Conservation (phyloP, 1,140 invertebrate genomes). For the Micrasema longulum region DNA sequence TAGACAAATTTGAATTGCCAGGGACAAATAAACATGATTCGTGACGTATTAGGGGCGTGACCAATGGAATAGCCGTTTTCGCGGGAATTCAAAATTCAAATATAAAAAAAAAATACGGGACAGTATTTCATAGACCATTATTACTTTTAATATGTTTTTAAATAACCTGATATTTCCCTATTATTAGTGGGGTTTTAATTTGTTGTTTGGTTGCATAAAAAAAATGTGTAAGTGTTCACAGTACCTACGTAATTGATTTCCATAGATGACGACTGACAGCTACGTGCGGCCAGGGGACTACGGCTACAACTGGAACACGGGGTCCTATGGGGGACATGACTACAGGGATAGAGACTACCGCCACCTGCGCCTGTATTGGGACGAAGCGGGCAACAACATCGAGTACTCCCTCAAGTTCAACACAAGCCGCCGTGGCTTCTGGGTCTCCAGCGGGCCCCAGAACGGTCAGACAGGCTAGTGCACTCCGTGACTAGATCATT, state of each 20-base stretch:
- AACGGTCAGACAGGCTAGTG: constrained; percentile 60
- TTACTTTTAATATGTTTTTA: too few species aligned
- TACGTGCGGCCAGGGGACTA: constrained; percentile 45
- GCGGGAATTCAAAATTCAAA: too few species aligned
- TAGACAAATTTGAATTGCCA: background rate
- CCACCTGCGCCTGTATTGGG: constrained; percentile 65
- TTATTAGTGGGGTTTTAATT: too few species aligned
- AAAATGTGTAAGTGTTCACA: too few species aligned
- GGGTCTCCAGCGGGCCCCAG: constrained; percentile 69
- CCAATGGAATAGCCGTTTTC: too few species aligned
- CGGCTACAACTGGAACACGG: constrained; percentile 43
- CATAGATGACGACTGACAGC: constrained; percentile 40
- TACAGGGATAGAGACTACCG: constrained; percentile 48
- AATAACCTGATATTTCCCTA: too few species aligned
- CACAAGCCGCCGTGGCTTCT: constrained; percentile 64
- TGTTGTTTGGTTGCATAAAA: too few species aligned
- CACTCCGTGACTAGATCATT: background rate
- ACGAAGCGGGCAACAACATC: constrained; percentile 65
- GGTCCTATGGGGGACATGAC: constrained; percentile 26
- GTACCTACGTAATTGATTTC: background rate
- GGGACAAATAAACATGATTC: background rate
- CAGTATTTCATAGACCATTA: too few species aligned
- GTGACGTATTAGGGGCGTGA: too few species aligned
- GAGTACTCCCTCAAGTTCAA: constrained; percentile 69
- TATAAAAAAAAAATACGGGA: background rate